Evolutionary conservation across 2,888 invertebrate genomes (phyloP), one percentile per base, ranked within the genome.

Genomic region (Apotomis capreana): DNA sequence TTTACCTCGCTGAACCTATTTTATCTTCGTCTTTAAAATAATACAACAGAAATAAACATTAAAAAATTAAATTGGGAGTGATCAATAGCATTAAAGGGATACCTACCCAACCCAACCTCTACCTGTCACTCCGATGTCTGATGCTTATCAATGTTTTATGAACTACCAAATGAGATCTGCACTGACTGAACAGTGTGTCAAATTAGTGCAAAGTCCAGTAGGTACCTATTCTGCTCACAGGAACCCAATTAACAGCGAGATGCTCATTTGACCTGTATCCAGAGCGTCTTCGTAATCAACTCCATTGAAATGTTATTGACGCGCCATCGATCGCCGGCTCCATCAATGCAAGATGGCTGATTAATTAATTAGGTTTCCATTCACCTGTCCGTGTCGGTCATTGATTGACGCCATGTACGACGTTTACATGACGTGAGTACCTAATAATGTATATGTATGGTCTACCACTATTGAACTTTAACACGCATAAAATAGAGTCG

Each of bases 361-460:
- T 67, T 70, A 72, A 68, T 68, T 72, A 72, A 72, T 72, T 72
- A 72, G 68, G 58, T 71, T 62, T 59, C 72, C 68, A 72, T 72
- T 72, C 68, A 68, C 46, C 54, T 52, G 59, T 44, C 55, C 68
- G 44, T 63, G 72, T 72, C 72, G 61, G 67, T 62, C 57, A 62
- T 62, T 72, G 72, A 71, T 68, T 72, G 72, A 72, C 49, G 63
- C 37, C 65, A 63, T 63, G 15, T 68, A 58, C 58, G 52, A 5
- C 44, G 26, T 68, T 44, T 68, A 68, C 46, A 54, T 63, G 71
- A 67, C 26, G 54, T 65, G 10, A 8, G 44, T 4, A 13, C 46
- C 44, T 49, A 36, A 12, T 60, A 15, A 40, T 40, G 40, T 40
- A 40, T 6, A 6, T 6, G 40, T 40, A 4, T 40, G 6, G 40